These are phyloP conservation scores for Plebejus anna DNA, from an alignment of 2,888 invertebrate species.

Conservation along the genomic window DNA sequence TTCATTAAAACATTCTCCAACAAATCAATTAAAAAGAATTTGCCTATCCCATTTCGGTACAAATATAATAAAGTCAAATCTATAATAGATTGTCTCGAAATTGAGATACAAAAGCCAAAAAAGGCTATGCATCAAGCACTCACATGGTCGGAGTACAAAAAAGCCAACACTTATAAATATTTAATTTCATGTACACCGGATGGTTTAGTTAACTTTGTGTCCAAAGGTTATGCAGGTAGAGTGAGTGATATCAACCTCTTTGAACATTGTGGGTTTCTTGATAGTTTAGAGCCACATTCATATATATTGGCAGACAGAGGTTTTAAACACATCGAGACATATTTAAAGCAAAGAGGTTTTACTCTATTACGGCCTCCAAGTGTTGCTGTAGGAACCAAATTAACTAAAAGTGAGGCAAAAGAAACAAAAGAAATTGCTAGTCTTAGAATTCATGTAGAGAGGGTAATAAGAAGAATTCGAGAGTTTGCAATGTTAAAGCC, in stretches of 20 bases:
- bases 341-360: too few relatives aligned
- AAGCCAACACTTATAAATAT: slow-evolving; percentile 44
- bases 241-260: slow-evolving; percentile 36
- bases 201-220: slow-evolving; percentile 43
- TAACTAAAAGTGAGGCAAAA: too few relatives aligned
- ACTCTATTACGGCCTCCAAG: too few relatives aligned
- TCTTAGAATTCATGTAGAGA: too few relatives aligned
- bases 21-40: background rate
- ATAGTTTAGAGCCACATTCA: slow-evolving; percentile 34
- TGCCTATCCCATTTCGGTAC: slow-evolving; percentile 2
- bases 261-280: slow-evolving; percentile 4
- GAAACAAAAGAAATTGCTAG: too few relatives aligned
- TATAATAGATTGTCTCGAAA: slow-evolving; percentile 9
- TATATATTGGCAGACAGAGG: slow-evolving; percentile 40
- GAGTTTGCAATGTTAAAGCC: too few relatives aligned
- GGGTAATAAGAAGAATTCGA: too few relatives aligned
- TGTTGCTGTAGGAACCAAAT: too few relatives aligned
- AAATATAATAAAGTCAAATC: background rate
- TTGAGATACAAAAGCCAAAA: slow-evolving; percentile 42
- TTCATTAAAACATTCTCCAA: background rate
- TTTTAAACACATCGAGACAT: slow-evolving; percentile 39
- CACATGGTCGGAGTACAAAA: slow-evolving; percentile 51
- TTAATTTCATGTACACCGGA: slow-evolving; percentile 42
- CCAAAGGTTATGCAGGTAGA: slow-evolving; percentile 42
- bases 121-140: slow-evolving; percentile 45